phyloP scores from a whole-genome alignment of 2,888 invertebrate genomes.

The Watsonalla cultraria region DNA sequence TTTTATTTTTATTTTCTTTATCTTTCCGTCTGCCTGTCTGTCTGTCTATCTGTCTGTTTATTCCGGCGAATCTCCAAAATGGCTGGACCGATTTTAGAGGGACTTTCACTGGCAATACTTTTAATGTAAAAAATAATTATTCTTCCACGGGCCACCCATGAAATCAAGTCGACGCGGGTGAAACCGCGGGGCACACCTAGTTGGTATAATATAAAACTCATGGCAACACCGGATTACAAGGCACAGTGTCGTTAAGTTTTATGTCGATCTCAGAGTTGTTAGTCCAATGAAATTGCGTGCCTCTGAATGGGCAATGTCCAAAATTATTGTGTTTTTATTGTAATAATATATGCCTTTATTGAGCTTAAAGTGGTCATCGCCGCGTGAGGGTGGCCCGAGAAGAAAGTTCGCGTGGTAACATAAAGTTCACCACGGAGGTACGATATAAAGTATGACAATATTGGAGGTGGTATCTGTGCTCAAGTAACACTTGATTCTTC shows the following conservation, averaged over 20 bases:
- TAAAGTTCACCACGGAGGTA: constrained; percentile 11
- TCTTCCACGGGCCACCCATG: no score
- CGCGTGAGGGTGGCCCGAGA: constrained; percentile 32
- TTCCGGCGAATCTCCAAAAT: no score
- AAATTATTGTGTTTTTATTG: constrained; percentile 42
- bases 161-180: no score
- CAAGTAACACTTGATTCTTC: no score
- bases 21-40: no score
- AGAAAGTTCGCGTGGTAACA: constrained; percentile 32
- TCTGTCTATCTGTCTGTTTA: no score
- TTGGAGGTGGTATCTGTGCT: constrained; percentile 11
- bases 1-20: no score
- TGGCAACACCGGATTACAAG: neutral
- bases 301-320: constrained; percentile 18
- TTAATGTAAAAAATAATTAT: no score
- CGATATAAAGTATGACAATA: neutral
- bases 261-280: constrained; percentile 14
- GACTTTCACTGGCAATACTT: no score
- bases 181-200: neutral
- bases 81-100: no score
- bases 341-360: constrained; percentile 44
- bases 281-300: constrained; percentile 1
- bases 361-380: constrained; percentile 39
- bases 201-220: neutral
- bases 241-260: constrained; percentile 1